Conservation (phyloP, 2,113 vertebrate species). For the Strix aluco region DNA sequence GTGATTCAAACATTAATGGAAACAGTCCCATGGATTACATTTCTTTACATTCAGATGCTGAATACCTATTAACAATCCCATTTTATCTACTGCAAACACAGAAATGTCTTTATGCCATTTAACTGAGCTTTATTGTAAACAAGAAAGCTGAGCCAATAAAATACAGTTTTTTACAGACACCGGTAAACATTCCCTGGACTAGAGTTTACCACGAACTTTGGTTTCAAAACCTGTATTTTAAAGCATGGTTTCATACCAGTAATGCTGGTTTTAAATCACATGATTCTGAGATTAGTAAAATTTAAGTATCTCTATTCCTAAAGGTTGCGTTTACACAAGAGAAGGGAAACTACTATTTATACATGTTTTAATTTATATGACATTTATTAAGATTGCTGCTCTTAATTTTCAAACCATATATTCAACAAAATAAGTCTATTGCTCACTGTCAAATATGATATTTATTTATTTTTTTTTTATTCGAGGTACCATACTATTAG, state of each 20-base stretch:
- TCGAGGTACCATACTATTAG: accelerated
- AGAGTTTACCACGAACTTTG: background rate
- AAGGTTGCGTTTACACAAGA: background rate
- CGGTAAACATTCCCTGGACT: background rate
- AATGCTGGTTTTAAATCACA: background rate
- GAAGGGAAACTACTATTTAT: background rate
- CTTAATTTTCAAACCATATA: background rate
- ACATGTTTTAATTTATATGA: background rate
- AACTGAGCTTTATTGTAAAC: background rate
- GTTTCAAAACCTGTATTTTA: background rate
- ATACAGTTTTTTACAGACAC: background rate
- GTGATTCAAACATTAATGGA: background rate
- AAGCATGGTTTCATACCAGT: background rate
- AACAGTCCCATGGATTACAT: background rate
- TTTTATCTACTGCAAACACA: background rate
- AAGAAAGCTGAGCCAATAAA: background rate
- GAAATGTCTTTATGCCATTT: background rate
- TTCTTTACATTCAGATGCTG: background rate
- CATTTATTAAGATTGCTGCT: background rate
- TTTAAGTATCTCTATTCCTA: background rate
- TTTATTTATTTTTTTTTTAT: background rate
- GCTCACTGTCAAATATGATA: background rate
- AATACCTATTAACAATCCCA: background rate
- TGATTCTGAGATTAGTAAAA: background rate
- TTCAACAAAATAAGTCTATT: background rate